Base-by-base conservation (phyloP, 1,140 invertebrate species). In the Drosophila pallidifrons region DNA sequence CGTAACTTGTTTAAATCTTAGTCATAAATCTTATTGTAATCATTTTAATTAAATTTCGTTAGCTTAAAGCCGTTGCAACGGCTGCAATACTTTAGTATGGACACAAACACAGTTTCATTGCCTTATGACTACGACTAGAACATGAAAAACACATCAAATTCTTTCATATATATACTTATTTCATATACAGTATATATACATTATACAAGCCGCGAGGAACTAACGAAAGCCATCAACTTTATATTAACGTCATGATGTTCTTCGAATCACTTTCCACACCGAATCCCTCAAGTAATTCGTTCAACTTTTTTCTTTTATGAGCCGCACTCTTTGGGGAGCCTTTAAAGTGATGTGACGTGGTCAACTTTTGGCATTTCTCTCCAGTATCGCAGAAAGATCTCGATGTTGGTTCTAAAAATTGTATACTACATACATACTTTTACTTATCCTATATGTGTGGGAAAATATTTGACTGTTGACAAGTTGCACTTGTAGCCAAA, bases 61-160 rank as follows among this genome's bases (percentile, higher is more conserved):
- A 81, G 85, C 83, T 83, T 88, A 81, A 76, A 81, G 85, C 85
- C 75, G 85, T 64, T 67, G 66, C 46, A 52, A 71, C 82, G 83
- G 83, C 80, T 77, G 82, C 73, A 87, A 82, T 80, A 80, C 77
- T 82, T 87, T 73, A 75, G 67, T 80, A 77, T 77, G 66, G 16
- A 70, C 25, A 81, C 77, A 76, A 35, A 77, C 65, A 74, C 58
- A 47, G 54, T 61, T 81, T 51, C 58, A 54, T 32, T 16, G 49
- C 46, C 47, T 58, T 54, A 54, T 25, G 32, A 45, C 28, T 38
- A 87, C 30, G 71, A 87, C 78, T 81, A 79, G 66, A 67, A 64
- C 61, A 67, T 59, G 57, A 63, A 68, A 74, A 67, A 79, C 76
- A 63, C 72, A 82, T 88, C 30, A 41, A 82, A 47, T 49, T 73